Evolutionary conservation across 2,888 invertebrate species (phyloP).

Genomic region (Leuctra nigra): DNA sequence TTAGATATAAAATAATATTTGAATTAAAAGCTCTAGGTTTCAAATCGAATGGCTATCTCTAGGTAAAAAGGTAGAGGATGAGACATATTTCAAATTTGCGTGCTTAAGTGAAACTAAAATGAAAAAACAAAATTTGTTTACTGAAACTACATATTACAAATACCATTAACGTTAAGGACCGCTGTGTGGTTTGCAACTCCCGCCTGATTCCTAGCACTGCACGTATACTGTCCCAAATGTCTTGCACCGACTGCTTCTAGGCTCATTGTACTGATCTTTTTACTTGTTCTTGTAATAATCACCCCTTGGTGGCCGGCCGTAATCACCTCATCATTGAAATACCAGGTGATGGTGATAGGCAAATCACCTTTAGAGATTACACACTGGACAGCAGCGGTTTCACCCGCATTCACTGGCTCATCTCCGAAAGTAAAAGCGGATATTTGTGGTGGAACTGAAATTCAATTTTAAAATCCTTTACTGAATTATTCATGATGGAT

Average conservation of each 20-base stretch:
- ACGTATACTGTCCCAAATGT: slow-evolving; percentile 59
- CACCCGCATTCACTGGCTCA: slow-evolving; percentile 52
- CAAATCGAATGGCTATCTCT: slow-evolving; percentile 22
- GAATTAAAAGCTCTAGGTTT: slow-evolving; percentile 36
- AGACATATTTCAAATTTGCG: slow-evolving; percentile 28
- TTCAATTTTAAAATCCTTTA: background rate
- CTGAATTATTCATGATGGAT: too few relatives aligned
- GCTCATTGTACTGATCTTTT: too few relatives aligned
- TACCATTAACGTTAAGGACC: slow-evolving; percentile 59
- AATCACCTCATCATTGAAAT: too few relatives aligned
- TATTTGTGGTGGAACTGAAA: slow-evolving; percentile 47
- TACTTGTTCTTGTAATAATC: too few relatives aligned
- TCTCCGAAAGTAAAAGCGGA: slow-evolving; percentile 50
- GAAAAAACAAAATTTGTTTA: too few relatives aligned
- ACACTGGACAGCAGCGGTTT: slow-evolving; percentile 43
- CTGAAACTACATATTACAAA: too few relatives aligned
- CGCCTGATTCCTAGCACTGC: slow-evolving; percentile 56
- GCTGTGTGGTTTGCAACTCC: slow-evolving; percentile 54
- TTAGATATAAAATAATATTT: slow-evolving; percentile 28
- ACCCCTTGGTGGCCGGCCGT: too few relatives aligned
- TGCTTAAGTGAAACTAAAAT: too few relatives aligned
- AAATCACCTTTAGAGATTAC: slow-evolving; percentile 59
- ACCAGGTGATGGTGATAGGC: slow-evolving; percentile 58
- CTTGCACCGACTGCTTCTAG: slow-evolving; percentile 35
- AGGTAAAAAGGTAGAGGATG: slow-evolving; percentile 30